Conservation (phyloP, 2,888 invertebrate species). For the Vanessa cardui region DNA sequence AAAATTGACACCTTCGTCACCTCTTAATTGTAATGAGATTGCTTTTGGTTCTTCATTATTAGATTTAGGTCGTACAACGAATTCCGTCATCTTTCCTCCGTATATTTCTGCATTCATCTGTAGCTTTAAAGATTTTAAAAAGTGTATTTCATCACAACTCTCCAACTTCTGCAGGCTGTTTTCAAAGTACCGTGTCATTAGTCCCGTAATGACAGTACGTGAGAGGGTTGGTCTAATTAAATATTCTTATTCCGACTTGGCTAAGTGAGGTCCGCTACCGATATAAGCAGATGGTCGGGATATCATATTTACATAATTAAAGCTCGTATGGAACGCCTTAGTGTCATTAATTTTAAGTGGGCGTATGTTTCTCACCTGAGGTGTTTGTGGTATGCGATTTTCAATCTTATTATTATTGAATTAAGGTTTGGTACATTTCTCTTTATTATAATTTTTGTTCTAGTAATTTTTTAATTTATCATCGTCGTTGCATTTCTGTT, state of each 20-base stretch:
- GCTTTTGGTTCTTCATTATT: no score
- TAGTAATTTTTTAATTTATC: neutral
- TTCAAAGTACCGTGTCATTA: constrained; percentile 38
- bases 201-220: constrained; percentile 38
- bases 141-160: constrained; percentile 17
- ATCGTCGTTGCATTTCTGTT: constrained; percentile 2
- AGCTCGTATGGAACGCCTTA: constrained; percentile 31
- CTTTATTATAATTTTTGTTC: neutral
- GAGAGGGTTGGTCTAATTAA: constrained; percentile 44
- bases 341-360: constrained; percentile 23
- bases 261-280: constrained; percentile 41
- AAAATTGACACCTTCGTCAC: no score
- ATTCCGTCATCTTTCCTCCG: neutral
- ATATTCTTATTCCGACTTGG: constrained; percentile 44
- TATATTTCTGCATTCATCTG: neutral
- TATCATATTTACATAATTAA: constrained; percentile 44
- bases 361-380: constrained; percentile 14
- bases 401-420: neutral
- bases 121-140: constrained; percentile 4
- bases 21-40: no score
- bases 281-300: constrained; percentile 39
- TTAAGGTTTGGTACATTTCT: neutral
- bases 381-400: neutral
- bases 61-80: neutral
- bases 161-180: constrained; percentile 18